A percentile compares a stretch with the other conserved stretches of the same genome.
Evolutionary conservation across 2,113 vertebrate species (phyloP).

Genomic region (Charadrius vociferus): DNA sequence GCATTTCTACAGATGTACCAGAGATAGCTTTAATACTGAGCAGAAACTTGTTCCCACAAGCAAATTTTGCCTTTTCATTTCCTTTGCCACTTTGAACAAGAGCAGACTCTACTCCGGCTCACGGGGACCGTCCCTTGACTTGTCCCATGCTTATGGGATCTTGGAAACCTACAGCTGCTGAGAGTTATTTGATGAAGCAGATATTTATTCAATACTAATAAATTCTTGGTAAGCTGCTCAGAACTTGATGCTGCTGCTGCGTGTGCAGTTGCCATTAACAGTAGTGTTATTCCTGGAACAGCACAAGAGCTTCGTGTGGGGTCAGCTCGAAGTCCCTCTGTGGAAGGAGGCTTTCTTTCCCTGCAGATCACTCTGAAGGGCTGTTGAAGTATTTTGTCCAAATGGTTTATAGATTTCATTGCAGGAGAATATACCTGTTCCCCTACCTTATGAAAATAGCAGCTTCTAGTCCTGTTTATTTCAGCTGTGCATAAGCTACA

Average conservation of each 20-base stretch:
- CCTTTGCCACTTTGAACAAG: conserved; percentile 20
- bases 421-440: neutral
- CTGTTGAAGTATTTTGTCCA: neutral
- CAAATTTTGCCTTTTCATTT: conserved; percentile 44
- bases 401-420: neutral
- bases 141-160: neutral
- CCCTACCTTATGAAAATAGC: neutral
- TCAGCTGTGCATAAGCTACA: neutral
- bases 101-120: neutral
- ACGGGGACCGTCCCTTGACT: neutral
- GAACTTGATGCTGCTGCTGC: neutral
- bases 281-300: neutral
- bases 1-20: conserved; percentile 55
- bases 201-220: neutral
- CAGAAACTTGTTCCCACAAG: conserved; percentile 26
- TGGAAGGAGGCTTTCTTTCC: neutral
- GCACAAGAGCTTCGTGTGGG: neutral
- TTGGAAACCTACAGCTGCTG: neutral
- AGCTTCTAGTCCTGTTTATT: neutral
- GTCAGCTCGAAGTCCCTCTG: neutral
- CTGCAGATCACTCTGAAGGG: neutral
- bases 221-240: neutral
- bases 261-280: fast-evolving
- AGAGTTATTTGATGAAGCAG: neutral
- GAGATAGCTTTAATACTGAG: conserved; percentile 48